These are phyloP conservation scores for Bradypodion ventrale DNA, from an alignment of 2,797 vertebrate genomes.

Conservation along the genomic window DNA sequence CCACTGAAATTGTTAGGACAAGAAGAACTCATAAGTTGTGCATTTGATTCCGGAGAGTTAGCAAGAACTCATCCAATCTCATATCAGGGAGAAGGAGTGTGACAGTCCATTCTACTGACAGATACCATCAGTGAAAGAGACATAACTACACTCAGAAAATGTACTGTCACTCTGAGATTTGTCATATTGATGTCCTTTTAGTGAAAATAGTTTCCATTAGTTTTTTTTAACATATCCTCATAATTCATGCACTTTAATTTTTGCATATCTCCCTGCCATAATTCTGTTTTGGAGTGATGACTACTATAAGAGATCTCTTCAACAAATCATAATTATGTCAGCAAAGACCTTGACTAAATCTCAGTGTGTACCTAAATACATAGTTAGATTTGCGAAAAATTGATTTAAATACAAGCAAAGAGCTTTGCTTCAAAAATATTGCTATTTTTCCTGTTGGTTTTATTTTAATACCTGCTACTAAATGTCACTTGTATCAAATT, in stretches of 20 bases:
- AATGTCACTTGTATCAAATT: conserved; percentile 38
- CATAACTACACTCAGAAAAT: not conserved
- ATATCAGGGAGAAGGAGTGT: not conserved
- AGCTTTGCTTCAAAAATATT: not conserved
- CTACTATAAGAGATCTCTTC: conserved; percentile 53
- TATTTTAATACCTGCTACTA: conserved; percentile 15
- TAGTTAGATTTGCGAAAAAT: conserved; percentile 53
- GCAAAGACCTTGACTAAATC: conserved; percentile 58
- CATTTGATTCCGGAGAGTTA: too few relatives aligned
- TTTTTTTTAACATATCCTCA: conserved; percentile 47
- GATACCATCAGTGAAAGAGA: not conserved
- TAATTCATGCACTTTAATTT: conserved; percentile 67
- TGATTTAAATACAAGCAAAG: conserved; percentile 10
- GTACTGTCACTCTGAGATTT: not conserved
- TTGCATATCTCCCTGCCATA: conserved; percentile 65
- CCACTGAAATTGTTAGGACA: too few relatives aligned
- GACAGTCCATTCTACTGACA: not conserved
- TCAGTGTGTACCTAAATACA: conserved; percentile 34
- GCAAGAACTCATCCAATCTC: too few relatives aligned
- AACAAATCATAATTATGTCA: conserved; percentile 58
- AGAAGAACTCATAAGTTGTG: too few relatives aligned
- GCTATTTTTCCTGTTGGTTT: not conserved
- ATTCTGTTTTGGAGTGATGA: conserved; percentile 67
- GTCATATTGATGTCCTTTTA: not conserved
- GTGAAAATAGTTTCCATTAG: not conserved